Conservation (phyloP, 2,888 invertebrate species). For the Eupithecia exiguata region DNA sequence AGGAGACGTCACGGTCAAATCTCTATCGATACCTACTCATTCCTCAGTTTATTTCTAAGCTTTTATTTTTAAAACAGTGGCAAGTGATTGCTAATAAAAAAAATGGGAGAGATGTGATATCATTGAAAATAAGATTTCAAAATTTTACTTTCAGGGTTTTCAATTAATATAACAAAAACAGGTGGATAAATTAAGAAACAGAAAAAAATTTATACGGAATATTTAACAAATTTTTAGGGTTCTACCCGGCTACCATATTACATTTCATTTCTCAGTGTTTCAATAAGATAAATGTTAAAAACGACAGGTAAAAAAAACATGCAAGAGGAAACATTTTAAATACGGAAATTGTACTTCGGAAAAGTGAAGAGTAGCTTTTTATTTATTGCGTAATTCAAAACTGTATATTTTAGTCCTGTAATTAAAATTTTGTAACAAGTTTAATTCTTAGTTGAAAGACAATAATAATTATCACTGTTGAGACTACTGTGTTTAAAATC, state of each 20-base stretch:
- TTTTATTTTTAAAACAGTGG: no score
- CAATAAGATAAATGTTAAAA: not conserved
- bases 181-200: not conserved
- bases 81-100: not conserved
- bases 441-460: not conserved
- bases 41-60: not conserved
- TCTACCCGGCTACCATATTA: not conserved
- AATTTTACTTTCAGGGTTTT: not conserved
- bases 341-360: not conserved
- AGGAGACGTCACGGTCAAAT: no score
- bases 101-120: not conserved
- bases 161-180: not conserved
- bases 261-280: not conserved
- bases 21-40: no score
- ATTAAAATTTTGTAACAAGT: not conserved
- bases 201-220: not conserved
- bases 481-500: slow-evolving; percentile 52
- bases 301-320: not conserved
- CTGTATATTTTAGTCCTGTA: not conserved
- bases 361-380: slow-evolving; percentile 1
- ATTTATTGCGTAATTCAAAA: not conserved
- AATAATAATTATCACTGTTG: slow-evolving; percentile 51
- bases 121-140: not conserved
- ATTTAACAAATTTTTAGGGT: not conserved
- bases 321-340: not conserved